Conservation (phyloP, 1,140 invertebrate species). For the Gryllus bimaculatus region DNA sequence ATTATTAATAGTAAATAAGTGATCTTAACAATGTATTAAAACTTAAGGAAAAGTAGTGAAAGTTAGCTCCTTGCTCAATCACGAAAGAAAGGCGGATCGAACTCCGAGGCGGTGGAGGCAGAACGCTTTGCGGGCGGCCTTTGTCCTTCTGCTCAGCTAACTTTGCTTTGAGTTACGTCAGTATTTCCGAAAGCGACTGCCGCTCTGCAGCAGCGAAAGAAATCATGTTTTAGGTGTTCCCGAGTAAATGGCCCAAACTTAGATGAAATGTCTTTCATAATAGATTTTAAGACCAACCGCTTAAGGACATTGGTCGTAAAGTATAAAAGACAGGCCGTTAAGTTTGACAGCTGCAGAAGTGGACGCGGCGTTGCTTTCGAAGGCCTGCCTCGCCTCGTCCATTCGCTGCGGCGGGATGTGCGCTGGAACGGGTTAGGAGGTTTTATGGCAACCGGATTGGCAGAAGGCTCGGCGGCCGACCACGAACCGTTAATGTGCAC, state of each 20-base stretch:
- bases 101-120: background rate
- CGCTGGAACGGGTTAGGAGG: too few relatives aligned
- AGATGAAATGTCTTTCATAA: background rate
- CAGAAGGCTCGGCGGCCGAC: too few relatives aligned
- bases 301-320: background rate
- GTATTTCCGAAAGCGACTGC: background rate
- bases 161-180: conserved; percentile 1
- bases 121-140: too few relatives aligned
- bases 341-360: background rate
- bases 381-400: too few relatives aligned
- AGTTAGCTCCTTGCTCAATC: too few relatives aligned
- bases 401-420: too few relatives aligned
- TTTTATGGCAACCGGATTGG: too few relatives aligned
- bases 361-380: too few relatives aligned
- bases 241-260: background rate
- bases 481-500: too few relatives aligned
- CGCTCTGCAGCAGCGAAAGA: background rate
- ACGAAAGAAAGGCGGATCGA: background rate
- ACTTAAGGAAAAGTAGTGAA: too few relatives aligned
- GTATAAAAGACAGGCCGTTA: background rate
- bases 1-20: too few relatives aligned
- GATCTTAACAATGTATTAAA: too few relatives aligned
- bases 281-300: background rate
- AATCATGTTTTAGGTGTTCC: background rate
- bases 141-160: background rate